These are phyloP conservation scores for Ramazzottius varieornatus DNA, from an alignment of 2,888 invertebrate genomes.

Conservation along the genomic window DNA sequence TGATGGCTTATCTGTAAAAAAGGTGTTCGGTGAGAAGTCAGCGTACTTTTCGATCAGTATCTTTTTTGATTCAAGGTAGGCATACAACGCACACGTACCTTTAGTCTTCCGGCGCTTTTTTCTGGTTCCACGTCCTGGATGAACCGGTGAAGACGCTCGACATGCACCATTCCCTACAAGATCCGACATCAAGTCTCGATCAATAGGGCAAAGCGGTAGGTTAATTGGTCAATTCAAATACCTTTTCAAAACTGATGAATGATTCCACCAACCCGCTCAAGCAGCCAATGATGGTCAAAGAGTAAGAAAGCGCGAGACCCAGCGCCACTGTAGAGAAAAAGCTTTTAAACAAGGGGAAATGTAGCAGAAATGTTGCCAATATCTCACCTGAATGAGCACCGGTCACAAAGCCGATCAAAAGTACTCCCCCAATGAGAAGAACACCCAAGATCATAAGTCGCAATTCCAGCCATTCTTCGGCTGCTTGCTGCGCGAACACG, in stretches of 20 bases:
- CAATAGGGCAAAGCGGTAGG: too few relatives aligned
- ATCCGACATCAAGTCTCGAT: too few relatives aligned
- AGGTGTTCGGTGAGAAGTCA: neutral
- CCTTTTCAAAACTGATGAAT: neutral
- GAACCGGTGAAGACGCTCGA: neutral
- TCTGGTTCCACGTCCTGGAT: neutral
- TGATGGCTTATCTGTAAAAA: neutral
- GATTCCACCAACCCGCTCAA: neutral
- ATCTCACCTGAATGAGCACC: neutral
- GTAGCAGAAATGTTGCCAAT: neutral
- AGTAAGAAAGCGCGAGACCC: neutral
- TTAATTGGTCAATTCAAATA: too few relatives aligned
- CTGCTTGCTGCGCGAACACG: neutral
- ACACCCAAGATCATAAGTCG: neutral
- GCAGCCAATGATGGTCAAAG: neutral
- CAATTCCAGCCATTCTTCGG: neutral
- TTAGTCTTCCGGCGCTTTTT: neutral
- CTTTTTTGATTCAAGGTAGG: too few relatives aligned
- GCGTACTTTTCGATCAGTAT: neutral
- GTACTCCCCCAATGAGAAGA: neutral
- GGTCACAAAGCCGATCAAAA: neutral
- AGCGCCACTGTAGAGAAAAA: neutral
- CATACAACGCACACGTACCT: too few relatives aligned
- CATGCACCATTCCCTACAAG: neutral
- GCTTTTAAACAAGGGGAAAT: neutral